These are phyloP conservation scores for Chrysomallon squamiferum DNA, from an alignment of 1,140 invertebrate genomes.

Conservation along the genomic window DNA sequence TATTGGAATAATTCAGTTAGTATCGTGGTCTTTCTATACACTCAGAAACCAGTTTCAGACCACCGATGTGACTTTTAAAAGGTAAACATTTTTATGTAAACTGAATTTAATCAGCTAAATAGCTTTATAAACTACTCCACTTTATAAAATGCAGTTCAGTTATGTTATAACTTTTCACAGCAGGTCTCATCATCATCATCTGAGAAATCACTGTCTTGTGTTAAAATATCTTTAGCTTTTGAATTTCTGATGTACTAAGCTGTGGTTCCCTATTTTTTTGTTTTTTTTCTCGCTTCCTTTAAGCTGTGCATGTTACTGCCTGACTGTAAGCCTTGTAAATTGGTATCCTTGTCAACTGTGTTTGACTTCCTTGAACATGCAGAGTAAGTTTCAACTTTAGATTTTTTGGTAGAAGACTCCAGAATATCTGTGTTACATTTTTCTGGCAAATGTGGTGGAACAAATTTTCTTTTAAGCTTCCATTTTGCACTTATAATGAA, in stretches of 20 bases:
- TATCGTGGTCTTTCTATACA: slow-evolving; percentile 39
- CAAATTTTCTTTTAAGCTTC: slow-evolving; percentile 13
- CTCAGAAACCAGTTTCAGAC: slow-evolving; percentile 10
- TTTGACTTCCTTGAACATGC: neutral
- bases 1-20: slow-evolving; percentile 36
- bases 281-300: too few relatives aligned
- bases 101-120: too few relatives aligned
- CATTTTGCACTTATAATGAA: neutral
- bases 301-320: neutral
- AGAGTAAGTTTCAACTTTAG: neutral
- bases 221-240: slow-evolving; percentile 9
- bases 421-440: slow-evolving; percentile 5
- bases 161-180: neutral
- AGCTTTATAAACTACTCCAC: too few relatives aligned
- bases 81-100: too few relatives aligned
- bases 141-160: too few relatives aligned
- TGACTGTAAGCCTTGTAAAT: neutral
- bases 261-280: too few relatives aligned
- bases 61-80: too few relatives aligned
- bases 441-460: slow-evolving; percentile 7
- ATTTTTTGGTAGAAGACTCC: neutral
- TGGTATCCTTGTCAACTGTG: neutral
- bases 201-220: neutral
- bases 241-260: too few relatives aligned
- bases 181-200: neutral